Evolutionary conservation across 1,140 invertebrate genomes (phyloP).

Genomic region (Psix sp.): DNA sequence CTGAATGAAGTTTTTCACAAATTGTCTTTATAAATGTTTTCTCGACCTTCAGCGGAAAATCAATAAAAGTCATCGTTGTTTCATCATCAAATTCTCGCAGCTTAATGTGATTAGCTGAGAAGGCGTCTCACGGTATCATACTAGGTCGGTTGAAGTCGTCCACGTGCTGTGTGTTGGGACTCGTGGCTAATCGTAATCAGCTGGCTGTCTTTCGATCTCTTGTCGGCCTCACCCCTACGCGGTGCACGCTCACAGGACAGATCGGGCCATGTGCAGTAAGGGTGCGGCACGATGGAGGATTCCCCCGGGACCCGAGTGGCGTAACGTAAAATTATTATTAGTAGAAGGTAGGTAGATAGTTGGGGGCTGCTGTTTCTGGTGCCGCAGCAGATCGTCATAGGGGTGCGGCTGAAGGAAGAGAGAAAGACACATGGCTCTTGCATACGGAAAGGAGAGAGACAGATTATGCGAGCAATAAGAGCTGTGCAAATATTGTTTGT

Average conservation of each 20-base stretch:
- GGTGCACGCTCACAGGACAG: constrained; percentile 53
- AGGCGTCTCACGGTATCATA: constrained; percentile 24
- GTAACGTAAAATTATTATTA: constrained; percentile 78
- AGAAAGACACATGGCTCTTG: constrained; percentile 20
- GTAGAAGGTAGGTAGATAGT: constrained; percentile 74
- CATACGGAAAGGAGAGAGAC: constrained; percentile 32
- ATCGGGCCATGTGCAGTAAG: constrained; percentile 76
- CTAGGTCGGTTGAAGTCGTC: constrained; percentile 6
- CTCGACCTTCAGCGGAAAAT: no score
- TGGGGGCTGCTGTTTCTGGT: constrained; percentile 67
- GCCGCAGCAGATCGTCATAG: constrained; percentile 51
- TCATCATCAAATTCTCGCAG: no score
- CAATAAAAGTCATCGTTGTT: no score
- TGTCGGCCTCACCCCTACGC: constrained; percentile 51
- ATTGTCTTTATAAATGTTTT: no score
- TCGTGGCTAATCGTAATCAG: constrained; percentile 74
- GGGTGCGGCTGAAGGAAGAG: constrained; percentile 47
- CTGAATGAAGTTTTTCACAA: no score
- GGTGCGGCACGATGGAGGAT: constrained; percentile 71
- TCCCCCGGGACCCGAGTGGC: constrained; percentile 74
- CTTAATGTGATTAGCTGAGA: constrained; percentile 18
- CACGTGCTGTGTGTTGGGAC: constrained; percentile 62
- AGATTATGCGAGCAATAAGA: constrained; percentile 67
- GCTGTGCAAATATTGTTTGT: constrained; percentile 76
- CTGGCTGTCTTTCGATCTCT: constrained; percentile 63